Conservation (phyloP, 2,888 invertebrate genomes). For the Holacanthella duospinosa region DNA sequence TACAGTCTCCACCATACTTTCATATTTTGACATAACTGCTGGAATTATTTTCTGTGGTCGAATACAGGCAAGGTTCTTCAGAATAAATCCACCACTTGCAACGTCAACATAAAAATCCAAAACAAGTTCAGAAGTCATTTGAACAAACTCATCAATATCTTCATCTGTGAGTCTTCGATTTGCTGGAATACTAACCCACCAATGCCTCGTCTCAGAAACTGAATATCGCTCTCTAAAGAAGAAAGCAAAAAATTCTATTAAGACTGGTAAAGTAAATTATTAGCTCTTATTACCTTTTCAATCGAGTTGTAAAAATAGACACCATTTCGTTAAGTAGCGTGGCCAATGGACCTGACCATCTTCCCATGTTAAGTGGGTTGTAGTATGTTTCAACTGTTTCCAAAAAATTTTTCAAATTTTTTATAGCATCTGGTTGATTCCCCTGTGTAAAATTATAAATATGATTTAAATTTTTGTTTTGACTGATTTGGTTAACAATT, state of each 20-base stretch:
- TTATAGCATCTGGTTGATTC: slow-evolving; percentile 56
- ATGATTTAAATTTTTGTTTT: neutral
- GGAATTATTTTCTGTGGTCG: slow-evolving; percentile 75
- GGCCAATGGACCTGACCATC: slow-evolving; percentile 60
- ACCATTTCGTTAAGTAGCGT: slow-evolving; percentile 60
- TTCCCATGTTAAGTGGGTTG: slow-evolving; percentile 76
- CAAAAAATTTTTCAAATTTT: slow-evolving; percentile 66
- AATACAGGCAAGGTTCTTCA: slow-evolving; percentile 65
- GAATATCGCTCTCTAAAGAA: slow-evolving; percentile 54
- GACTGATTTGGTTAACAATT: neutral
- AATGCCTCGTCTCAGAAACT: slow-evolving; percentile 46
- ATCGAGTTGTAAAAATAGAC: slow-evolving; percentile 53
- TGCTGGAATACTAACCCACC: slow-evolving; percentile 60
- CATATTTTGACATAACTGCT: slow-evolving; percentile 59
- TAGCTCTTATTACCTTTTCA: slow-evolving; percentile 42
- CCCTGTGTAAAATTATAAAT: slow-evolving; percentile 44
- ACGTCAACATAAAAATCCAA: slow-evolving; percentile 36
- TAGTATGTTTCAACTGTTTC: slow-evolving; percentile 74
- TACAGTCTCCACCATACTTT: slow-evolving; percentile 55
- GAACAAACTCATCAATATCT: slow-evolving; percentile 71
- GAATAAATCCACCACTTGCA: slow-evolving; percentile 27
- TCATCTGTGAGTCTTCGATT: slow-evolving; percentile 61
- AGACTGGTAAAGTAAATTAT: neutral
- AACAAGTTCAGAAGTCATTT: slow-evolving; percentile 38
- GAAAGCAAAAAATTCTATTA: neutral